Conservation (phyloP, 2,113 vertebrate genomes). For the Lamprotornis superbus region DNA sequence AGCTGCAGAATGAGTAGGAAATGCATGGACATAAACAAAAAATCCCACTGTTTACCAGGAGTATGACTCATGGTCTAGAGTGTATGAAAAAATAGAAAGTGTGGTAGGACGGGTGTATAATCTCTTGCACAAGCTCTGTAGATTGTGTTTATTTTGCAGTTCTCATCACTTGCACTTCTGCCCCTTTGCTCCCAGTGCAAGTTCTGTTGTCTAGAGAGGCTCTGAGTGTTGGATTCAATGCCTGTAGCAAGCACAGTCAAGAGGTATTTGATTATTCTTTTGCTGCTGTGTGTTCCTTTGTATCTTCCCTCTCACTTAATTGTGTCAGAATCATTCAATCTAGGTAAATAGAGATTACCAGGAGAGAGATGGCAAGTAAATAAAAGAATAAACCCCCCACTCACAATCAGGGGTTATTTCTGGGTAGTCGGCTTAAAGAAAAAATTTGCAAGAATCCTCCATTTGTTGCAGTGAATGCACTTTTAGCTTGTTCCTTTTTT, state of each 20-base stretch:
- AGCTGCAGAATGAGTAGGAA: background rate
- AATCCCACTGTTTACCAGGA: background rate
- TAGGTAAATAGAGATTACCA: background rate
- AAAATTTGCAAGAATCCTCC: background rate
- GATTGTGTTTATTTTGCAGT: background rate
- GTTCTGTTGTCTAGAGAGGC: background rate
- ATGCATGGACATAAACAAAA: background rate
- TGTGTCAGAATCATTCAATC: background rate
- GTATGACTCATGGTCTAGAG: background rate
- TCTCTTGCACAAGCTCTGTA: background rate
- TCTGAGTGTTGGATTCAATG: background rate
- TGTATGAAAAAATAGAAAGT: background rate
- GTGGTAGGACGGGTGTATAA: background rate
- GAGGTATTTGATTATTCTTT: background rate
- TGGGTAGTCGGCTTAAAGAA: background rate
- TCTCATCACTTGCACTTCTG: background rate
- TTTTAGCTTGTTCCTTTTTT: background rate
- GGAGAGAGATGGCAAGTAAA: background rate
- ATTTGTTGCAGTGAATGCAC: background rate
- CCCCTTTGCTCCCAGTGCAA: background rate
- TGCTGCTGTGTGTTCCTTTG: background rate
- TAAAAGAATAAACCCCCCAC: fast-evolving
- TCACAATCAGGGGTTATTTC: background rate
- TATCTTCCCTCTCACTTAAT: background rate
- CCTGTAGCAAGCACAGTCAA: background rate